phyloP scores from a whole-genome alignment of 2,888 invertebrate genomes.

The Pheosia tremula region DNA sequence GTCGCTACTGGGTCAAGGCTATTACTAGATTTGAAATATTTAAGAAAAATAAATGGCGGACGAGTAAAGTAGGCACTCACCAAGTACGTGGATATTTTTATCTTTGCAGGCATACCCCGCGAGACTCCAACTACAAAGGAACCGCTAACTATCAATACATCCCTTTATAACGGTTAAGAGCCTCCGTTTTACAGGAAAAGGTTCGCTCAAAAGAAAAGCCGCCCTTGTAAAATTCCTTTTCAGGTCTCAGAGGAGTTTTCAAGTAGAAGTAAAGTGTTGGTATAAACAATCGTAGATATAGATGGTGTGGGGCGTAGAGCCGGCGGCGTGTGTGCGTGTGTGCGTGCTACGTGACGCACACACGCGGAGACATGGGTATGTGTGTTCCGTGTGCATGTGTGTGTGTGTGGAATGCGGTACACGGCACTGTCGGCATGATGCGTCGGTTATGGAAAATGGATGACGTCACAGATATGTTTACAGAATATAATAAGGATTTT shows the following conservation, averaged over 20 bases:
- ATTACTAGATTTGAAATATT: slow-evolving; percentile 24
- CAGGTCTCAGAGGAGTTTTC: slow-evolving; percentile 76
- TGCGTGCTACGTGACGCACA: slow-evolving; percentile 61
- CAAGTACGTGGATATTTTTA: slow-evolving; percentile 45
- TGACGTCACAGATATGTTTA: slow-evolving; percentile 55
- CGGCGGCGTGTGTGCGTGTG: slow-evolving; percentile 57
- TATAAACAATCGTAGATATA: slow-evolving; percentile 55
- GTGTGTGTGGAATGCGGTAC: slow-evolving; percentile 65
- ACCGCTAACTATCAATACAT: slow-evolving; percentile 62
- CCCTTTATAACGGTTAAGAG: slow-evolving; percentile 65
- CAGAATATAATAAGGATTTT: slow-evolving; percentile 18
- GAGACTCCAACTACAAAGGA: slow-evolving; percentile 64
- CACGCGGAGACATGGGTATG: slow-evolving; percentile 27
- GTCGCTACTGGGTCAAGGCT: slow-evolving; percentile 37
- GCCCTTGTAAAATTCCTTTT: slow-evolving; percentile 78
- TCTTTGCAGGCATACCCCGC: slow-evolving; percentile 59
- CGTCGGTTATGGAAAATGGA: slow-evolving; percentile 44
- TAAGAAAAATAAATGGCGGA: slow-evolving; percentile 23
- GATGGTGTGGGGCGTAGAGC: slow-evolving; percentile 62
- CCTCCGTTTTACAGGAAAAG: slow-evolving; percentile 68
- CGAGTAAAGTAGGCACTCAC: slow-evolving; percentile 32
- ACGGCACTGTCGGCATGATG: slow-evolving; percentile 45
- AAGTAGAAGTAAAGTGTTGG: slow-evolving; percentile 47
- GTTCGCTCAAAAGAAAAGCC: slow-evolving; percentile 70
- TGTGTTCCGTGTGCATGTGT: slow-evolving; percentile 56